Evolutionary conservation across 2,113 vertebrate species (phyloP), one percentile per base, ranked within the genome.

Genomic region (Hyla sarda): DNA sequence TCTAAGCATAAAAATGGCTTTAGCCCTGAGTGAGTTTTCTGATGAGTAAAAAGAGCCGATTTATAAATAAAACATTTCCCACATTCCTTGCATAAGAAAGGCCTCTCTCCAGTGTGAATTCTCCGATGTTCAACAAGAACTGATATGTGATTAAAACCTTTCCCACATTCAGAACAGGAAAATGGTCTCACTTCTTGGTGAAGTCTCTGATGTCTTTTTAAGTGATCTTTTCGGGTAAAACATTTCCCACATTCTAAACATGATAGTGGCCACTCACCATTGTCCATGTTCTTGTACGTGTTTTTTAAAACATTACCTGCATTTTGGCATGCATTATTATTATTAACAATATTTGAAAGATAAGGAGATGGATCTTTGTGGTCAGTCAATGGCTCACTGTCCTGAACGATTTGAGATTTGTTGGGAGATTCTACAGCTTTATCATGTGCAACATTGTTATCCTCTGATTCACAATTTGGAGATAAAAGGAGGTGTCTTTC

Each of bases 151-250:
- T 37, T 47, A 48, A 48, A 74, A 48, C 72, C 47, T 30, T 67
- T 82, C n/a, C 79, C 79, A 12, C 79, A 82, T 16, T 82, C 72
- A 0, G 45, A 74, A 48, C 72, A 74, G 8, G 72, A 67, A 32
- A 67, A 82, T 1, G 75, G 74, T 19, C 41, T 77, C 25, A 32
- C 74, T 19, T 28, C 78, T 48, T 88, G 90, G 82, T 92, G 92
- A 86, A 91, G 89, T 84, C 90, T 89, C 73, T 91, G 90, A 62
- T 92, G 90, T 85, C 89, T 88, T 5, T 89, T 91, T 12, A 74
- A 21, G 13, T 41, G 21, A 14, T 41, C 23, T 41, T 74, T 74
- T 4, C 41, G 71, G 1, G 1, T 45, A 74, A 74, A 74, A 74
- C 10, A 13, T 25, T 74, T 74, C 37, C 71, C 37, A 47, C 71